A percentile compares a stretch with the other conserved stretches of the same genome.
Evolutionary conservation across 35 echinoderm and acorn worm genomes (phyloP).

Genomic region (Heliocidaris erythrogramma): DNA sequence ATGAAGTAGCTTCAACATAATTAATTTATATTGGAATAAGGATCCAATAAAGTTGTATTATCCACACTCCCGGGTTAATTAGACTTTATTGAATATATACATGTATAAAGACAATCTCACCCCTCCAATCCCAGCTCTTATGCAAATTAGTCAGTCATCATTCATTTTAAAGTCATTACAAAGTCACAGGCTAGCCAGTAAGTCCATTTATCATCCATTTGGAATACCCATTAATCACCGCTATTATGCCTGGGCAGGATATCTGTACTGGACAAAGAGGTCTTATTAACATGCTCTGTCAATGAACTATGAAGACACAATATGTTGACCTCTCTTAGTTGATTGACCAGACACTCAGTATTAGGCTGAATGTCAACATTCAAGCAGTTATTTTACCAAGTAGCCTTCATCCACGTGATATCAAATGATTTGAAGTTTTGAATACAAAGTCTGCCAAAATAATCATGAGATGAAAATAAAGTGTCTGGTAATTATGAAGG

Average conservation of each 20-base stretch:
- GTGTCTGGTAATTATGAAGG: too few relatives aligned
- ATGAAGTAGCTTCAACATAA: too few relatives aligned
- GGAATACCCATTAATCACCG: not conserved
- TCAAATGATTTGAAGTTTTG: not conserved
- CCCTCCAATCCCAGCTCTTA: not conserved
- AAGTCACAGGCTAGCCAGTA: not conserved
- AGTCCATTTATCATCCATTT: not conserved
- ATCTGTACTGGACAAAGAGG: not conserved
- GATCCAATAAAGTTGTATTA: too few relatives aligned
- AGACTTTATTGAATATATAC: not conserved
- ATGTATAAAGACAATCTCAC: not conserved
- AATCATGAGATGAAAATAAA: too few relatives aligned
- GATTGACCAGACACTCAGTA: not conserved
- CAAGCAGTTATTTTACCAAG: not conserved
- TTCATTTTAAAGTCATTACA: not conserved
- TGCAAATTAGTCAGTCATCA: not conserved
- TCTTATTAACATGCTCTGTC: not conserved
- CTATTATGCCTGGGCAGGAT: not conserved
- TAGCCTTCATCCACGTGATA: not conserved
- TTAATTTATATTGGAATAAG: too few relatives aligned
- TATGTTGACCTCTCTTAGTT: not conserved
- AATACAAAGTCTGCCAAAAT: not conserved
- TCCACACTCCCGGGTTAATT: too few relatives aligned
- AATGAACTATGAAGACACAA: slow-evolving; percentile 3
- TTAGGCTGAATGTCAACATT: not conserved